These are phyloP conservation scores for Brachypalpus laphriformis DNA, from an alignment of 2,888 invertebrate species.

Conservation along the genomic window DNA sequence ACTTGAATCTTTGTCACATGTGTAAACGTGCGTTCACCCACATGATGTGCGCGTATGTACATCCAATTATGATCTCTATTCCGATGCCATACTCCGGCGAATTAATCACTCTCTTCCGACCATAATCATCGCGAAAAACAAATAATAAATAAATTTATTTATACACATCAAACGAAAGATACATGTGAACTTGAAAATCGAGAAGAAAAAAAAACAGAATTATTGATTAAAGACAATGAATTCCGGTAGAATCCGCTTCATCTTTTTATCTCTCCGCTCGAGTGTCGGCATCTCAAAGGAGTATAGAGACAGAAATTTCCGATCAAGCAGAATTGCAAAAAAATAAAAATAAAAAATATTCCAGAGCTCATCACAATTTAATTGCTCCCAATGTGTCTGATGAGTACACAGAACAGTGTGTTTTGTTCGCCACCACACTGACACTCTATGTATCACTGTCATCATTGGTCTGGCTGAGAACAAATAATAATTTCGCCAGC, in stretches of 20 bases:
- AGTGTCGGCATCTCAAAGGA: slow-evolving; percentile 38
- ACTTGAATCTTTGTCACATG: slow-evolving; percentile 35
- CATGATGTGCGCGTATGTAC: slow-evolving; percentile 22
- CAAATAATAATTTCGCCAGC: background rate
- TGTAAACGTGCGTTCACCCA: slow-evolving; percentile 46
- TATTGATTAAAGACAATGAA: slow-evolving; percentile 52
- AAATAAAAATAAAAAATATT: slow-evolving; percentile 36
- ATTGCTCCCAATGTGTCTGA: slow-evolving; percentile 71
- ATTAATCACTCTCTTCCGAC: slow-evolving; percentile 55
- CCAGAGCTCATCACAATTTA: slow-evolving; percentile 59
- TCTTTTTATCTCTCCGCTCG: background rate
- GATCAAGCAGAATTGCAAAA: slow-evolving; percentile 24
- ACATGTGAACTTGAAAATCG: slow-evolving; percentile 28
- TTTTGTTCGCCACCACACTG: slow-evolving; percentile 24
- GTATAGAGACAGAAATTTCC: slow-evolving; percentile 26
- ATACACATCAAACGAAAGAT: slow-evolving; percentile 16
- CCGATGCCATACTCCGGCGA: slow-evolving; percentile 43
- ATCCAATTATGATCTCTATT: slow-evolving; percentile 46
- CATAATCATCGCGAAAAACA: slow-evolving; percentile 3
- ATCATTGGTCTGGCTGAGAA: background rate
- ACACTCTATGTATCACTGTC: slow-evolving; percentile 43
- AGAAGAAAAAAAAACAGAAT: background rate
- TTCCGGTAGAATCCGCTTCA: slow-evolving; percentile 38
- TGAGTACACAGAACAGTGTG: slow-evolving; percentile 11
- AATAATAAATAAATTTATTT: slow-evolving; percentile 20